Percentiles rank a stretch among this genome's conserved stretches.
These are phyloP conservation scores for Drosophila paulistorum DNA, from an alignment of 1,140 invertebrate species.

Conservation along the genomic window DNA sequence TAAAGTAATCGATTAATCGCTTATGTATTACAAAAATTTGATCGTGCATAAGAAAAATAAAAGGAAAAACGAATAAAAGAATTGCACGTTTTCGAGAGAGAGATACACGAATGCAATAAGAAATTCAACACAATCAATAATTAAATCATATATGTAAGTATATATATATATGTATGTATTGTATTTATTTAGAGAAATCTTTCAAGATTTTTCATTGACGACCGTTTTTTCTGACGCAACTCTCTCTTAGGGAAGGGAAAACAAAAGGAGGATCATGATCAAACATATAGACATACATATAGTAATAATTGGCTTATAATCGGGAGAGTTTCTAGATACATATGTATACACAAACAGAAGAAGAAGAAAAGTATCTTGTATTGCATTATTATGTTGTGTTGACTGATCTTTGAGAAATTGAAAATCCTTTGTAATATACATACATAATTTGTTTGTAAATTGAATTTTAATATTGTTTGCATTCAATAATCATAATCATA, in stretches of 20 bases:
- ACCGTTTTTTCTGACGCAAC: neutral
- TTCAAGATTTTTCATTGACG: neutral
- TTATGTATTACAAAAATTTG: slow-evolving; percentile 16
- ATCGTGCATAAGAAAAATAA: slow-evolving; percentile 1
- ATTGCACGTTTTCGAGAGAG: slow-evolving; percentile 7
- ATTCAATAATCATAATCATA: slow-evolving; percentile 26
- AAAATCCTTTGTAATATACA: neutral
- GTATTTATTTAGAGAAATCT: neutral
- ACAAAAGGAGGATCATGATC: neutral
- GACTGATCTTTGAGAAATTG: neutral
- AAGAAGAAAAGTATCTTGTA: neutral
- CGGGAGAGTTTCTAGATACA: slow-evolving; percentile 2
- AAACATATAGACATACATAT: neutral
- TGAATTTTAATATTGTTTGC: slow-evolving; percentile 9
- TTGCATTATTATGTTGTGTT: neutral
- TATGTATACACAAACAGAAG: neutral
- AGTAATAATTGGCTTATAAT: slow-evolving; percentile 7
- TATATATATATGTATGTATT: neutral
- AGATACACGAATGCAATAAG: neutral
- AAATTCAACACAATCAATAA: neutral
- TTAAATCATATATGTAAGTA: too few relatives aligned
- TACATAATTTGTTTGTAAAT: neutral
- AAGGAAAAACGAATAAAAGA: neutral
- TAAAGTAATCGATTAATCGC: slow-evolving; percentile 26
- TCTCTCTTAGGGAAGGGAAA: neutral